Evolutionary conservation across 2,113 vertebrate species (phyloP), one percentile per base, ranked within the genome.

Genomic region (Archilochus colubris): DNA sequence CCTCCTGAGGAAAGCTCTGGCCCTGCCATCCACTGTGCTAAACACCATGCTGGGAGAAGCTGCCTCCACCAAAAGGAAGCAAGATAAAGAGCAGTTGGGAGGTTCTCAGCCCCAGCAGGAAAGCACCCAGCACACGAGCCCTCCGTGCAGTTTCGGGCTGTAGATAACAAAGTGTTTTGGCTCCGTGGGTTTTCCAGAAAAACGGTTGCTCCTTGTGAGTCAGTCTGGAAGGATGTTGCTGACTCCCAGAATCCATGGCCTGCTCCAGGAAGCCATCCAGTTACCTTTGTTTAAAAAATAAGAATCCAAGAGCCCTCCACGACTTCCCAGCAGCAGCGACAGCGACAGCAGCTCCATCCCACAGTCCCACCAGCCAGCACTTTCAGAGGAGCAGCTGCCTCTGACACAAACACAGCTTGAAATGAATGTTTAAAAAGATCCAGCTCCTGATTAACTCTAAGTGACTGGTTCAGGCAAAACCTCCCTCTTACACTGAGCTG

Each of bases 31-130:
- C 14, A 0, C 6, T 2, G 77, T 46, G 58, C 74, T 58, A 1
- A 55, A 17, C 1, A 2, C 66, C 38, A 22, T 0, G 2, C 82
- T 21, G 48, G 44, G 76, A 92, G 80, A 76, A 86, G 50, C 44
- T 12, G 30, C 73, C 86, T 61, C 86, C 93, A 61, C 50, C 51
- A 51, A 66, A 61, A 89, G 79, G 84, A 82, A 93, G 28, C 9
- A 57, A 72, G 84, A 89, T 73, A 81, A 91, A 55, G 76, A 69
- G 73, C 11, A 23, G 18, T 61, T 91, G 76, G 83, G 86, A 94
- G 89, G 74, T 13, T 68, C 79, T 77, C 20, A 1, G 72, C n/a
- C 36, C 23, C 83, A 25, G 88, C 84, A 85, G 86, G 89, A 90
- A 82, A 84, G 51, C 6, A 0, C 38, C 54, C 3, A 2, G 43